Evolutionary conservation across 2,797 vertebrate species (phyloP).

Genomic region (Aphelocoma californica): DNA sequence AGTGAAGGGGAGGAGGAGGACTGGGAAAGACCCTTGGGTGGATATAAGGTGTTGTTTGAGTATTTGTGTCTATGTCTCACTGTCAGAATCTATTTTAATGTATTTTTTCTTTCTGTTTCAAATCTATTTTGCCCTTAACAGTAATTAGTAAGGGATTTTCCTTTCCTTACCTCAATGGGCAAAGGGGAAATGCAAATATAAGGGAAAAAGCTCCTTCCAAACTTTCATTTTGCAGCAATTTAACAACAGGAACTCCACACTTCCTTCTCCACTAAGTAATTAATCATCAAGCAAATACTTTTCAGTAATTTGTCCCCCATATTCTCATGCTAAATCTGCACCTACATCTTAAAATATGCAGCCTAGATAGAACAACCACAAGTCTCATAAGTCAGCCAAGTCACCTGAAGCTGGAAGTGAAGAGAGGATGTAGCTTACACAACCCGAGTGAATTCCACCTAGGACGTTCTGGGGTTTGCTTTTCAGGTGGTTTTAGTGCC

Average conservation of each 20-base stretch:
- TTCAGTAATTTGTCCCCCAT: background rate
- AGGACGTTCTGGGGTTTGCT: background rate
- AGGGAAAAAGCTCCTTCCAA: background rate
- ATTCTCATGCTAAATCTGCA: background rate
- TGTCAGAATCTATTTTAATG: background rate
- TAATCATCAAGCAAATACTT: background rate
- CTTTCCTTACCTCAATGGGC: background rate
- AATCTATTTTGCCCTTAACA: background rate
- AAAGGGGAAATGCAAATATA: background rate
- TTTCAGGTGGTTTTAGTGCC: background rate
- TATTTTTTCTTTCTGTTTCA: background rate
- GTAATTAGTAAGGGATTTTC: background rate
- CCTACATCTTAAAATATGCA: background rate
- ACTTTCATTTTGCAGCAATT: background rate
- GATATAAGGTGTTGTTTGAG: background rate
- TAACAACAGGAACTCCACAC: background rate
- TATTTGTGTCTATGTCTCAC: background rate
- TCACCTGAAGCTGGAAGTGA: background rate
- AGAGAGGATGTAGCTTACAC: background rate
- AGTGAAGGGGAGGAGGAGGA: rapidly evolving
- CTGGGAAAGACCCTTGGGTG: background rate
- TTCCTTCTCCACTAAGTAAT: background rate
- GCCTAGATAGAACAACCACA: background rate
- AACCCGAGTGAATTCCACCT: rapidly evolving
- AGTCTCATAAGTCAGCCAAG: background rate